Evolutionary conservation across 2,113 vertebrate genomes (phyloP).

Genomic region (Embiotoca jacksoni): DNA sequence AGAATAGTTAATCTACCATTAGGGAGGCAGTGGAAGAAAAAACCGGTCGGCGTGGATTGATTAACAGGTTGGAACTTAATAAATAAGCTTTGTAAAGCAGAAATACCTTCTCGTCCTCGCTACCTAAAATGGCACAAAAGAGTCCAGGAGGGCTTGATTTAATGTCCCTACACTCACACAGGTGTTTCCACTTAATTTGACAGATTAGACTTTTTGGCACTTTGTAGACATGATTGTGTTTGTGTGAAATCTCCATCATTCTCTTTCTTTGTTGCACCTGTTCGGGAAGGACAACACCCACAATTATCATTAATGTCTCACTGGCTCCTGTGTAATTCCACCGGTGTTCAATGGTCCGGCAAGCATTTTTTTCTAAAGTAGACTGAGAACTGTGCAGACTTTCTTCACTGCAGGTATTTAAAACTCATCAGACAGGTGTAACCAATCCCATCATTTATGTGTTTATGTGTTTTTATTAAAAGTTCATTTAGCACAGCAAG

Average conservation of each 20-base stretch:
- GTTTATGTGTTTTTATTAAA: not conserved
- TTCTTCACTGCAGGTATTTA: not conserved
- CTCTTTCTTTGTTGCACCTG: constrained; percentile 34
- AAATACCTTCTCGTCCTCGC: not conserved
- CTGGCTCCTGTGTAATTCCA: not conserved
- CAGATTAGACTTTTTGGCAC: constrained; percentile 15
- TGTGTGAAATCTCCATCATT: constrained; percentile 6
- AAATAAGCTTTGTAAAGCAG: constrained; percentile 6
- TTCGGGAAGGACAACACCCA: not conserved
- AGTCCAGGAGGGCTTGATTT: not conserved
- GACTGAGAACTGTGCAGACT: not conserved
- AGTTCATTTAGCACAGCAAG: not conserved
- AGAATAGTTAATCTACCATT: constrained; percentile 1
- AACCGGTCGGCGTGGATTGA: constrained; percentile 15
- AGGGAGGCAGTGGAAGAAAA: constrained; percentile 7
- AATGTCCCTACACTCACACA: constrained; percentile 5
- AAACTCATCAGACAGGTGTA: not conserved
- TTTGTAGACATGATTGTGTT: not conserved
- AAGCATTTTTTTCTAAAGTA: not conserved
- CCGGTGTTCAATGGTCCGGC: not conserved
- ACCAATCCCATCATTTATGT: not conserved
- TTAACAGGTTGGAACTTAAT: constrained; percentile 9
- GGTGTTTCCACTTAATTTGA: constrained; percentile 34
- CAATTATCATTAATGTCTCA: not conserved
- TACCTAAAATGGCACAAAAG: not conserved